Evolutionary conservation across 1,140 invertebrate genomes (phyloP).

Genomic region (Plutomurus gul): DNA sequence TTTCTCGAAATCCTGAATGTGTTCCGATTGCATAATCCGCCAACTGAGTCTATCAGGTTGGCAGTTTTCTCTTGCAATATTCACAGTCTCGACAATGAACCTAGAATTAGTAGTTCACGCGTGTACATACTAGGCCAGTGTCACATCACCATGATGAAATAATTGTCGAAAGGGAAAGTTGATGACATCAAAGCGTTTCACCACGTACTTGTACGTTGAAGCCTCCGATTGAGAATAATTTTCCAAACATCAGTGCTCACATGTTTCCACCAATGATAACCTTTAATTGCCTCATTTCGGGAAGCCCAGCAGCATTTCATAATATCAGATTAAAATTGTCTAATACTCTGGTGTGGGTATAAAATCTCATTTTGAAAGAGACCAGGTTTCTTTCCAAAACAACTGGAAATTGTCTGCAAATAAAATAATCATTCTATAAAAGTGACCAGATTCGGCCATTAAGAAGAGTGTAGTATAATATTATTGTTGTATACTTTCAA

Average conservation of each 20-base stretch:
- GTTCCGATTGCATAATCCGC: background rate
- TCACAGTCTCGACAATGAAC: background rate
- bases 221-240: background rate
- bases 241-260: background rate
- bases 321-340: background rate
- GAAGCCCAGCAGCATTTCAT: background rate
- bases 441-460: background rate
- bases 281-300: background rate
- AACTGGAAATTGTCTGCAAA: conserved; percentile 7
- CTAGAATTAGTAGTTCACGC: background rate
- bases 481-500: background rate
- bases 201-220: background rate
- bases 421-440: background rate
- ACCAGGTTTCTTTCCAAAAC: background rate
- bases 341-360: background rate
- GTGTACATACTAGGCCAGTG: background rate
- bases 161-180: background rate
- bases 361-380: background rate
- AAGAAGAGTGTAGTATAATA: too few species aligned
- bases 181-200: too few species aligned
- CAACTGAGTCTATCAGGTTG: background rate
- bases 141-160: background rate
- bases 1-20: background rate
- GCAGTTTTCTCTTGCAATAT: background rate
- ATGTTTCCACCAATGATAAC: background rate